phyloP scores from a whole-genome alignment of 2,113 vertebrate genomes.

The Globicephala melas region DNA sequence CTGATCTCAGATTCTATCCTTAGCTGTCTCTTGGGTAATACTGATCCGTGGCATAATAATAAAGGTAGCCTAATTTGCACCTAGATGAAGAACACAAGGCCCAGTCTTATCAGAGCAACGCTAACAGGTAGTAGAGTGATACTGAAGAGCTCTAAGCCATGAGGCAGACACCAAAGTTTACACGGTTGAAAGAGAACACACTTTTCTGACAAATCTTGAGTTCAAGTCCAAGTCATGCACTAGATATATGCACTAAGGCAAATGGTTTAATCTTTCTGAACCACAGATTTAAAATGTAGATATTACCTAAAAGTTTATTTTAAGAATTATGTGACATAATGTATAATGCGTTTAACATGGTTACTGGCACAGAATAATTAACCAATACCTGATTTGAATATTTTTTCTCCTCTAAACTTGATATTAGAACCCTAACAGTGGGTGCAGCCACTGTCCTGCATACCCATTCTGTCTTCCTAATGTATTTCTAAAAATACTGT shows the following conservation, averaged over 20 bases:
- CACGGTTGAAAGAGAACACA: not conserved
- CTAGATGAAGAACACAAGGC: not conserved
- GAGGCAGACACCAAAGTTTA: not conserved
- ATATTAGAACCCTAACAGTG: not conserved
- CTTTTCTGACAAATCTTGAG: not conserved
- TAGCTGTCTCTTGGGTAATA: not conserved
- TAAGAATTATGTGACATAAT: not conserved
- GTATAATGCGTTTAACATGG: not conserved
- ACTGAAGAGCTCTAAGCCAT: not conserved
- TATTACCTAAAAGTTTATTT: not conserved
- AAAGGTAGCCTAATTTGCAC: not conserved
- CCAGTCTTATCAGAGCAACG: not conserved
- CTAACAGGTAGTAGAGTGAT: not conserved
- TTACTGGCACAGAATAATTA: not conserved
- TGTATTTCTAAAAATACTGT: constrained; percentile 50
- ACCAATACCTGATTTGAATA: not conserved
- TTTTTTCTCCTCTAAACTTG: not conserved
- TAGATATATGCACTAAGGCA: not conserved
- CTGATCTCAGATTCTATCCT: not conserved
- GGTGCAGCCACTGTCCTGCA: not conserved
- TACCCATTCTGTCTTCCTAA: not conserved
- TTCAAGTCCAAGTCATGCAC: not conserved
- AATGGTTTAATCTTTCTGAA: not conserved
- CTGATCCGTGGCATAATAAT: not conserved
- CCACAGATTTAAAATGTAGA: not conserved